Base-by-base conservation (phyloP, 2,113 vertebrate genomes). In the Heterotis niloticus region DNA sequence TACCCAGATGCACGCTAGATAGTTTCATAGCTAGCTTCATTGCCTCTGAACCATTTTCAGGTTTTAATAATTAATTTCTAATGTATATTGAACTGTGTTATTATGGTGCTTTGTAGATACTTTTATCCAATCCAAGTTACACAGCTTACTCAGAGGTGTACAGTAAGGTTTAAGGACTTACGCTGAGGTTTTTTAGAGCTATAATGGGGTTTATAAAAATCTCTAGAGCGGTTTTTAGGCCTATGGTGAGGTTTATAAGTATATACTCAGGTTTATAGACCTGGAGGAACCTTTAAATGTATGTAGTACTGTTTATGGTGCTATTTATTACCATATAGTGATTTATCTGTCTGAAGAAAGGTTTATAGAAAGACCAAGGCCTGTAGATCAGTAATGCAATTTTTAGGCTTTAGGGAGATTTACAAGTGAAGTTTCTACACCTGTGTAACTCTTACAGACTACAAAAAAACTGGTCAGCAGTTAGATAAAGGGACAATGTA, bases 111-210 rank as follows among this genome's bases (percentile, higher is more conserved):
- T 72, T 23, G 23, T 52, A 54, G 69, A 52, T 16, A 24, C 51
- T 23, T 74, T 74, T 57, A 74, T 57, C 71, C 24, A 13, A 56
- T 57, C 52, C 71, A 74, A 57, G 52, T 16, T 54, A 74, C 51
- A 29, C 56, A 18, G 52, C 20, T 51, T 74, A 29, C 54, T 57
- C 24, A 26, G 20, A 54, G 54, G 16, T 44, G 1, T 28, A 24
- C 26, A 72, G 0, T 24, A 18, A 56, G 51, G 54, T 59, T 26
- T 26, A 10, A 56, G 57, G n/a, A 16, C 20, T 12, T 17, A 18
- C 26, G 56, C 14, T 73, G 14, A 56, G 26, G 71, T 62, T 62
- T 17, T n/a, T 4, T 11, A 62, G 20, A 24, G 10, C 54, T 74
- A 10, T 54, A 17, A 10, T 12, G 54, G 26, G 71, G 26, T 74